Evolutionary conservation across 2,113 vertebrate genomes (phyloP), one percentile per base, ranked within the genome.

Genomic region (Anguilla rostrata): DNA sequence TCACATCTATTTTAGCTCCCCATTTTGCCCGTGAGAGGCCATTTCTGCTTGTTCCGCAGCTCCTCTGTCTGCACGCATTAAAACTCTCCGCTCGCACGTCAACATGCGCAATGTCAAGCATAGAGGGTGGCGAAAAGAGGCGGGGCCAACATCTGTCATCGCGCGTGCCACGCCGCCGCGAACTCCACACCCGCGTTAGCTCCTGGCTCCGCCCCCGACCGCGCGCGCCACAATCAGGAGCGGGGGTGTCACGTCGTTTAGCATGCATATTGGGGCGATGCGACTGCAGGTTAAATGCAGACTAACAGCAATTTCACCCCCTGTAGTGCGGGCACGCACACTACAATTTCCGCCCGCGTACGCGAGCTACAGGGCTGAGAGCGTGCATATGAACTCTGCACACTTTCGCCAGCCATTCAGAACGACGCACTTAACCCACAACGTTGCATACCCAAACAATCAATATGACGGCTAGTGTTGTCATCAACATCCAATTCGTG

Each of bases 91-190:
- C 94, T 89, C 87, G 91, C 90, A 88, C 90, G 92, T 94, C 91
- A 96, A 94, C 91, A 94, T 87, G 90, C 89, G 92, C 93, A 91
- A 92, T 89, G 94, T 88, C 94, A 91, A 92, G 92, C 85, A 92
- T 95, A 95, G 92, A 92, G 86, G 92, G 80, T 90, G 92, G 90
- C 87, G 91, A 92, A 92, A 92, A 92, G 92, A 90, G 90, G 93
- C 89, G 87, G 90, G 90, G 88, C 93, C 92, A 91, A 91, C 87
- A 88, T 93, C 89, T 93, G 91, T 90, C 88, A 89, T 86, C 86
- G 57, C 53, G 88, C 78, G 56, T 75, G 88, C 84, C 75, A 81
- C 75, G 81, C 88, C 91, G 94, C 94, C 87, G 86, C 90, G 86
- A 91, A 93, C 91, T 92, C 93, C 88, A 88, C 26, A 87, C 91